Base-by-base conservation (phyloP, 2,113 vertebrate genomes). In the Numenius arquata region DNA sequence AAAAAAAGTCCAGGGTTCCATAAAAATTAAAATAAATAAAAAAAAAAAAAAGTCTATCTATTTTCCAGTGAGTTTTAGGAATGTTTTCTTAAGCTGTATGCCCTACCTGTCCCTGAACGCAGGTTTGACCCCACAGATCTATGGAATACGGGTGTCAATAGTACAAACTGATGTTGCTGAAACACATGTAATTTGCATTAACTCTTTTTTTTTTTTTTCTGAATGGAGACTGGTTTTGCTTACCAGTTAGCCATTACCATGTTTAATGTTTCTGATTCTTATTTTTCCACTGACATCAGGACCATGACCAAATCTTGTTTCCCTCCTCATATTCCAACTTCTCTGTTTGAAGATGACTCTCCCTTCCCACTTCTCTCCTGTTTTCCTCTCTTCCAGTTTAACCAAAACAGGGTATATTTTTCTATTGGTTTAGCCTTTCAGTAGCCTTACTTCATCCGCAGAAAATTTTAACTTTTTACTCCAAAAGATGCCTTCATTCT, bases 381-480 rank as follows among this genome's bases (percentile, higher is more conserved):
- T n/a, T 89, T 81, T 22, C 15, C 12, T 75, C 56, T 48, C 16
- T 86, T 89, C 16, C 45, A n/a, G 9, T 83, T 85, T 65, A 82
- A 66, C 6, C 19, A 83, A 88, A 91, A 85, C 38, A 22, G 8
- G 27, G 18, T 22, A 21, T 78, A 38, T 81, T 85, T 90, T 90
- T 93, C 70, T 93, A n/a, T 89, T 91, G 56, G 27, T 62, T 82
- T 96, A 96, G 91, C 58, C 58, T 96, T 89, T 82, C 62, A 38
- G 50, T 65, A 76, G 85, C 36, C 66, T 94, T 95, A 76, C 71
- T 88, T 94, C 87, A 73, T 88, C 41, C 41, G 66, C 29, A 83
- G 74, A 96, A 95, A 92, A 91, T 92, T 38, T 48, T 89, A 89
- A 96, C 84, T 66, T 96, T 96, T 96, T 85, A 62, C n/a, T 92